A percentile compares a stretch with the other conserved stretches of the same genome.
Evolutionary conservation across 2,888 invertebrate genomes (phyloP).

Genomic region (Lymantria monacha): DNA sequence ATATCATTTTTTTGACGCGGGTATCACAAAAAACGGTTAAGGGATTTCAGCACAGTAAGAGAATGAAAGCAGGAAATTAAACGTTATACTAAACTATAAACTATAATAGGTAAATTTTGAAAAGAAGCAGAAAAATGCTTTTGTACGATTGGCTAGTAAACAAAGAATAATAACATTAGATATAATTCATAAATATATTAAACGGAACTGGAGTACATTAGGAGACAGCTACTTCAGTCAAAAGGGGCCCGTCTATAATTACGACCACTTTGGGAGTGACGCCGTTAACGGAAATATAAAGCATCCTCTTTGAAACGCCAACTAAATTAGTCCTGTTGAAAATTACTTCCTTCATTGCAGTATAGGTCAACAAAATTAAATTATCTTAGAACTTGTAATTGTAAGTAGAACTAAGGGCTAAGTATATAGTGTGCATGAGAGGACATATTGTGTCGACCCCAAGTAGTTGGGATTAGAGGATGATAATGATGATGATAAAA

Average conservation of each 20-base stretch:
- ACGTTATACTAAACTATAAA: too few species aligned
- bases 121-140: too few species aligned
- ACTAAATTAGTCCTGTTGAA: constrained; percentile 61
- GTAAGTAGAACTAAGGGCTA: too few species aligned
- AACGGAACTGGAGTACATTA: constrained; percentile 3
- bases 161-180: background rate
- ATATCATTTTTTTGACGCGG: too few species aligned
- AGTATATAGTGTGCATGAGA: too few species aligned
- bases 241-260: constrained; percentile 32
- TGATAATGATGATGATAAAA: too few species aligned
- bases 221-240: constrained; percentile 12
- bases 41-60: too few species aligned
- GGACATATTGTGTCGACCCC: too few species aligned
- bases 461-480: too few species aligned
- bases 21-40: too few species aligned
- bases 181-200: background rate
- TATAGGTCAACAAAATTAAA: constrained; percentile 21
- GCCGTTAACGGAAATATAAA: constrained; percentile 57
- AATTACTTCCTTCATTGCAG: constrained; percentile 53
- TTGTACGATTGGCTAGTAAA: background rate
- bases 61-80: too few species aligned
- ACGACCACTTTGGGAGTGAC: constrained; percentile 41
- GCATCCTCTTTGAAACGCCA: constrained; percentile 52
- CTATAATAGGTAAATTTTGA: too few species aligned
- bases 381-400: background rate